A percentile compares a stretch with the other conserved stretches of the same genome.
Evolutionary conservation across 2,888 invertebrate species (phyloP).

Genomic region (Ectropis crepuscularia): DNA sequence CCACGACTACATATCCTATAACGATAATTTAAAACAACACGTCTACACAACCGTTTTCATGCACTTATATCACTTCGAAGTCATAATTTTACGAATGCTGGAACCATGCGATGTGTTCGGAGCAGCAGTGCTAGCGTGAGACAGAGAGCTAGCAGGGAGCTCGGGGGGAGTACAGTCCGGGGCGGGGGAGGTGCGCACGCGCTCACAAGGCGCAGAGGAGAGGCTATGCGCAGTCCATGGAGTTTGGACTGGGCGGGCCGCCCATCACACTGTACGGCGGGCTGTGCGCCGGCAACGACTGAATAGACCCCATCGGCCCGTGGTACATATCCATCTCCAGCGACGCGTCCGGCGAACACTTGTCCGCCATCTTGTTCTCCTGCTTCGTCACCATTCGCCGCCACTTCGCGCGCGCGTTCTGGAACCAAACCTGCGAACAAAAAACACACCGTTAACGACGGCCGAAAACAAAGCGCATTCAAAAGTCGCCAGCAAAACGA

Average conservation of each 20-base stretch:
- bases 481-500: constrained; percentile 59
- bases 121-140: neutral
- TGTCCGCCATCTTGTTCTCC: constrained; percentile 89
- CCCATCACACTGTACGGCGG: constrained; percentile 89
- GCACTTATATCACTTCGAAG: constrained; percentile 30
- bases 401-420: constrained; percentile 97
- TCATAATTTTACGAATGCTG: constrained; percentile 3
- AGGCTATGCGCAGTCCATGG: constrained; percentile 90
- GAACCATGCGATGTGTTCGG: neutral
- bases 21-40: constrained; percentile 31
- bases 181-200: constrained; percentile 34
- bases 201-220: constrained; percentile 77
- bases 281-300: constrained; percentile 88
- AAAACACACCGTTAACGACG: constrained; percentile 57
- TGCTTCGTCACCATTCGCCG: constrained; percentile 94
- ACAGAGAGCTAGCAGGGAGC: constrained; percentile 11
- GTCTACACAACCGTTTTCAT: constrained; percentile 34
- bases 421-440: constrained; percentile 95
- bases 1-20: constrained; percentile 16
- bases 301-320: constrained; percentile 87
- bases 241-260: constrained; percentile 88
- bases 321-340: constrained; percentile 87
- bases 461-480: constrained; percentile 51
- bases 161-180: constrained; percentile 16
- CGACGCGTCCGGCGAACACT: constrained; percentile 87